A percentile compares a stretch with the other conserved stretches of the same genome.
Evolutionary conservation across 2,113 vertebrate species (phyloP).

Genomic region (Cepphus grylle): DNA sequence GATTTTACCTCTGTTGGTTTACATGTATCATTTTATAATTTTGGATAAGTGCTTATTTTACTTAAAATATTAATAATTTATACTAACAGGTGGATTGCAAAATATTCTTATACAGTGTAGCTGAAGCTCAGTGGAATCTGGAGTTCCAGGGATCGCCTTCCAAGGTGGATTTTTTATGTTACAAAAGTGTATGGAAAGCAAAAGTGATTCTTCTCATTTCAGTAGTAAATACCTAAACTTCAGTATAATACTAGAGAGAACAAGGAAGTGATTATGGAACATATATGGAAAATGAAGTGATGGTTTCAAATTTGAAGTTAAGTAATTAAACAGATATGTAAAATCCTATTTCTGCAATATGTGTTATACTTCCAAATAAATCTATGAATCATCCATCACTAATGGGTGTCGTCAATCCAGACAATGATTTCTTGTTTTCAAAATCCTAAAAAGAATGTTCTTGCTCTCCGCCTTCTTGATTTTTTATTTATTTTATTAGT

Average conservation of each 20-base stretch:
- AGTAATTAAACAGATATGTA: not conserved
- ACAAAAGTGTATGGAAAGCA: not conserved
- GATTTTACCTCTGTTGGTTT: not conserved
- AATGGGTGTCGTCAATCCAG: not conserved
- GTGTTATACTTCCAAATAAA: not conserved
- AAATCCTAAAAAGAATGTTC: not conserved
- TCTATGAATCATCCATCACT: not conserved
- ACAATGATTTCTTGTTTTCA: not conserved
- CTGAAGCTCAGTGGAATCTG: not conserved
- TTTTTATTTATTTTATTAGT: not conserved
- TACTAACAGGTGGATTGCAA: not conserved
- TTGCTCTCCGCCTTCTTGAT: not conserved
- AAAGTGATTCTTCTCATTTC: not conserved
- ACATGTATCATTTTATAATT: not conserved
- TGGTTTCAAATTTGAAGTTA: not conserved
- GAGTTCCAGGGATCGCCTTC: not conserved
- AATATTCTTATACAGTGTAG: not conserved
- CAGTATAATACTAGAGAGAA: not conserved
- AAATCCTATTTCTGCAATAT: not conserved
- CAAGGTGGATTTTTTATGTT: not conserved
- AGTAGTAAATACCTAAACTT: not conserved
- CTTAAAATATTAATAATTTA: not conserved
- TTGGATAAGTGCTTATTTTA: not conserved
- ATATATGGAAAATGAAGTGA: not conserved
- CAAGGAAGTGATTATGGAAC: not conserved